Base-by-base conservation (phyloP, 2,113 vertebrate species). In the Trochalopteron elliotii region DNA sequence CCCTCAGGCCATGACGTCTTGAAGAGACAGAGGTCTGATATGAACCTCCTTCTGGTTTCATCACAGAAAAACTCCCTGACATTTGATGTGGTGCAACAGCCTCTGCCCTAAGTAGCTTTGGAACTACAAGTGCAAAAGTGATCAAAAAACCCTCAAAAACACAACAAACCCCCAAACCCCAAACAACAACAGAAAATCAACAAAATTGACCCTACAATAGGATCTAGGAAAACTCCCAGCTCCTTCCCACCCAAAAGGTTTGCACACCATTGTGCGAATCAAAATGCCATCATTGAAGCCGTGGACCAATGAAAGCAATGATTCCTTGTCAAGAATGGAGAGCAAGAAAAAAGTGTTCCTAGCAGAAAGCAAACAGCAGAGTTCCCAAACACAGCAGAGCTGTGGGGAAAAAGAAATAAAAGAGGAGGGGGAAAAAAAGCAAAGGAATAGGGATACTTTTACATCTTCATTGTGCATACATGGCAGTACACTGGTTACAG, bases 1-100 rank as follows among this genome's bases (percentile, higher is more conserved):
- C 61, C 77, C 63, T 96, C 82, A 60, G 40, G 52, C 72, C 76
- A 70, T 91, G 84, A 80, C 60, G 79, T 93, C 95, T 95, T 95
- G 47, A 88, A 93, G 68, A 96, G 92, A 80, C 78, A 90, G 76
- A 86, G 71, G 53, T 95, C 91, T 97, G 96, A 91, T 71, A 60
- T 57, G 74, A 93, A 24, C 52, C 75, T 80, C 47, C 72, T 92
- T 77, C 52, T 50, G n/a, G n/a, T 95, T 93, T 85, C 94, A 91
- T 87, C 94, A 80, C 30, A 30, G 68, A 78, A 57, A 61, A 60
- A 15, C 77, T 94, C 82, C 67, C 44, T 70, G 93, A 68, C 61
- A 40, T 90, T 86, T 78, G 52, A 82, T 67, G 44, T 60, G 67
- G 56, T 40, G 74, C 80, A 70, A 61, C 39, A 76, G 37, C 20